A percentile compares a stretch with the other conserved stretches of the same genome.
phyloP scores from a whole-genome alignment of 2,113 vertebrate species.

The Poeciliopsis prolifica region DNA sequence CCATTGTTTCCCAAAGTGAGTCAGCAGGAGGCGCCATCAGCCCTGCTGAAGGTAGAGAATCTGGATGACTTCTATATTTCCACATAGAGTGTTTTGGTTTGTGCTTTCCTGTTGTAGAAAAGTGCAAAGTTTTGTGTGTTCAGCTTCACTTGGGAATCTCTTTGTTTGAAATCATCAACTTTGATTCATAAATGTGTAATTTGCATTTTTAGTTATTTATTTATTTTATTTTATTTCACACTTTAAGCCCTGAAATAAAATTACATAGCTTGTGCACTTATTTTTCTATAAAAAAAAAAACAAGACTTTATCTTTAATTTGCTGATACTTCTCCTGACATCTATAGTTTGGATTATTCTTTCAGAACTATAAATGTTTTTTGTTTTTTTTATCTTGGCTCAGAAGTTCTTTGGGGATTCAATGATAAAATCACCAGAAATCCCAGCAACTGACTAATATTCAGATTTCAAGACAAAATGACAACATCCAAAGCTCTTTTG shows the following conservation, averaged over 20 bases:
- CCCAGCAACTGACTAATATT: not conserved
- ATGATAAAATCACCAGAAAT: not conserved
- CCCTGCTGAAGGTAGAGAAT: slow-evolving; percentile 82
- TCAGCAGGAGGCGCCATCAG: slow-evolving; percentile 70
- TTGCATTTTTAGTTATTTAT: too few species aligned
- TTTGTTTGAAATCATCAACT: too few species aligned
- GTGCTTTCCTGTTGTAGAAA: too few species aligned
- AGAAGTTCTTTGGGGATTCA: not conserved
- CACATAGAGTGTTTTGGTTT: too few species aligned
- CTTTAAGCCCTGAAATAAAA: too few species aligned
- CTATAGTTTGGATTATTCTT: too few species aligned
- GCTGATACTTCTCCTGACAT: not conserved
- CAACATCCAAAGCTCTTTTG: not conserved
- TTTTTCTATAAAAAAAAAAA: not conserved
- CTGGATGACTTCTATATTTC: not conserved
- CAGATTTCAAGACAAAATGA: not conserved
- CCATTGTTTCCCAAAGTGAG: slow-evolving; percentile 92
- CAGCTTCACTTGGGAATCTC: too few species aligned
- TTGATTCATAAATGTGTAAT: too few species aligned
- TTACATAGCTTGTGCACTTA: not conserved
- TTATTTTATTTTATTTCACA: too few species aligned
- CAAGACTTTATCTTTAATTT: not conserved
- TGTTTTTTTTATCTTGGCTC: not conserved
- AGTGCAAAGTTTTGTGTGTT: too few species aligned
- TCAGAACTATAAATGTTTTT: too few species aligned